Evolutionary conservation across 2,113 vertebrate species (phyloP), one percentile per base, ranked within the genome.

Genomic region (Toxostoma redivivum): DNA sequence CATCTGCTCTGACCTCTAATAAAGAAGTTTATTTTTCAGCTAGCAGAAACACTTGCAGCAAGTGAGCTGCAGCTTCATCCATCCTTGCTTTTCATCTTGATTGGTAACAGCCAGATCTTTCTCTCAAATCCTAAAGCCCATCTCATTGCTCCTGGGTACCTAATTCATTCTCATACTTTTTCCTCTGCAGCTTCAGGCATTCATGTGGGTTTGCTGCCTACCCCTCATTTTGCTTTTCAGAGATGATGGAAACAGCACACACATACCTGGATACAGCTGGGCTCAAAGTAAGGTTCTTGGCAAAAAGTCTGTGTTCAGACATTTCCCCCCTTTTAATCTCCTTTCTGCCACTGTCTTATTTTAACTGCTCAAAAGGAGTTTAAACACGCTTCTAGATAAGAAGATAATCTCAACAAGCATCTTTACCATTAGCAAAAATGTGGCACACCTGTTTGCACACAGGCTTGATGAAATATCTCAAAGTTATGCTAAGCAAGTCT

Each of bases 381-480:
- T 81, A 91, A 87, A 83, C 38, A 37, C 2, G 19, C 73, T 73
- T 73, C 65, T 51, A 88, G 83, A 67, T 77, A 86, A 94, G 66
- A 77, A 57, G 48, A 56, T 84, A 30, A 79, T 85, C 76, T 79
- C 35, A 44, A 54, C 51, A 78, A 82, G 45, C 92, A 69, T 92
- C 56, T 95, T 30, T 78, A 48, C 16, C 69, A 50, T 40, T 76
- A 83, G 27, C 31, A 53, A 88, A 62, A 84, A 62, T 70, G 45
- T 90, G 85, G 69, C 38, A 27, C 44, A 81, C 78, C 81, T 86
- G 62, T 78, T 73, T 60, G 61, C 57, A 70, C 33, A 10, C 15
- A 70, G 71, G 64, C 21, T 89, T 88, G 92, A 80, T 84, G 95
- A 74, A 77, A 86, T 83, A 89, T 62, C 77, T 88, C 69, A 72